Evolutionary conservation across 2,797 vertebrate genomes (phyloP).

Genomic region (Pachyuromys duprasi): DNA sequence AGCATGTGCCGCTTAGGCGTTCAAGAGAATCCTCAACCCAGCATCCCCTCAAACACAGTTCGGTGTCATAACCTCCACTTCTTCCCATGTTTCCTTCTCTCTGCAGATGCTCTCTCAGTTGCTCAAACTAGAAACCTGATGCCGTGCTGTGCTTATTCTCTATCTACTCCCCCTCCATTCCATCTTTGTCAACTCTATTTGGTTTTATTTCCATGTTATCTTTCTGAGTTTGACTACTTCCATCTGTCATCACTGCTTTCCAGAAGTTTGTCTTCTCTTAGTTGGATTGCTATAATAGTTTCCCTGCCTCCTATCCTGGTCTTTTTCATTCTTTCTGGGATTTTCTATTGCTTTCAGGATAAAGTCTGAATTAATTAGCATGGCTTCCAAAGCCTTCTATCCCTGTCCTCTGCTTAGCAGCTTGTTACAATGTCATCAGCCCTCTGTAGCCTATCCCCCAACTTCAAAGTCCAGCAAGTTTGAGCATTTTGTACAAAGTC

Average conservation of each 20-base stretch:
- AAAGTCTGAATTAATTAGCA: background rate
- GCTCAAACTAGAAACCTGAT: background rate
- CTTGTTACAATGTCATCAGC: background rate
- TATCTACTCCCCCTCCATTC: background rate
- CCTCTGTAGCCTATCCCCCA: background rate
- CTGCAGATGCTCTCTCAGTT: background rate
- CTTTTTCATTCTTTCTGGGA: background rate
- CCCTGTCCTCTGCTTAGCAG: background rate
- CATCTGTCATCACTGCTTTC: background rate
- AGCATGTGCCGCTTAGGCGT: background rate
- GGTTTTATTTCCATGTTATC: background rate
- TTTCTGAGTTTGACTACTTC: conserved; percentile 13
- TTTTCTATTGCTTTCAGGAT: background rate
- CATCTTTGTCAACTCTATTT: background rate
- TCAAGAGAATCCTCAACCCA: background rate
- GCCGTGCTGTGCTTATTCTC: background rate
- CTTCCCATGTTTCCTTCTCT: background rate
- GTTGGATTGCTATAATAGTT: background rate
- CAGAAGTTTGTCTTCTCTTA: background rate
- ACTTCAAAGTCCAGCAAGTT: background rate
- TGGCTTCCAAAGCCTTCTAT: background rate
- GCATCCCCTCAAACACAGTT: background rate
- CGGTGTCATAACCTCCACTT: background rate
- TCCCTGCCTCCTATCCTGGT: background rate
- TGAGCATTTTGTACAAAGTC: background rate